phyloP scores from a whole-genome alignment of 1,140 invertebrate species.

The Nephila pilipes region DNA sequence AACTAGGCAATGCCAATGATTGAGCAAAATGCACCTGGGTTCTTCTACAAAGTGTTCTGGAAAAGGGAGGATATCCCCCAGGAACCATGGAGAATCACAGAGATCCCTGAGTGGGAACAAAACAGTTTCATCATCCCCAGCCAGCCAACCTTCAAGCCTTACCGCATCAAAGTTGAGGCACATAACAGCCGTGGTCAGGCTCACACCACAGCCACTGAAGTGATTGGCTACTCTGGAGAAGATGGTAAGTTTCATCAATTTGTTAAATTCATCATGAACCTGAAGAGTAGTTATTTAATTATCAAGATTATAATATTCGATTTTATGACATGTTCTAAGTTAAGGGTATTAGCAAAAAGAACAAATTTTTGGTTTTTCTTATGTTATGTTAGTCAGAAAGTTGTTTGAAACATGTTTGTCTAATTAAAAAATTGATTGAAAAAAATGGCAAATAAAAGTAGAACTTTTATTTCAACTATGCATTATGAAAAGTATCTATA shows the following conservation, averaged over 20 bases:
- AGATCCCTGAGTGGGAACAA: slow-evolving; percentile 89
- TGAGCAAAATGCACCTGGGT: slow-evolving; percentile 96
- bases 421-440: too few relatives aligned
- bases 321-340: too few relatives aligned
- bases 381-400: too few relatives aligned
- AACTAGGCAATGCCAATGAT: slow-evolving; percentile 94
- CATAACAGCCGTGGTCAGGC: slow-evolving; percentile 95
- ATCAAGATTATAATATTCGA: too few relatives aligned
- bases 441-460: too few relatives aligned
- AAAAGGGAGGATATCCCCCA: slow-evolving; percentile 89
- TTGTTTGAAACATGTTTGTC: too few relatives aligned
- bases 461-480: too few relatives aligned
- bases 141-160: slow-evolving; percentile 94
- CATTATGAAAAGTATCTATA: too few relatives aligned
- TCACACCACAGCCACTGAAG: slow-evolving; percentile 89
- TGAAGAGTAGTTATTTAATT: too few relatives aligned
- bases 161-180: slow-evolving; percentile 94
- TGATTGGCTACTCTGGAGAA: slow-evolving; percentile 96
- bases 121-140: slow-evolving; percentile 87
- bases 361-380: too few relatives aligned
- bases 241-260: slow-evolving; percentile 84
- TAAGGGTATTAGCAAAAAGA: too few relatives aligned
- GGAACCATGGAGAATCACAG: slow-evolving; percentile 86
- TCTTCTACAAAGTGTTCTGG: slow-evolving; percentile 95
- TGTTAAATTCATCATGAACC: too few relatives aligned